Evolutionary conservation across 2,797 vertebrate genomes (phyloP).

Genomic region (Gymnoscopelus braueri): DNA sequence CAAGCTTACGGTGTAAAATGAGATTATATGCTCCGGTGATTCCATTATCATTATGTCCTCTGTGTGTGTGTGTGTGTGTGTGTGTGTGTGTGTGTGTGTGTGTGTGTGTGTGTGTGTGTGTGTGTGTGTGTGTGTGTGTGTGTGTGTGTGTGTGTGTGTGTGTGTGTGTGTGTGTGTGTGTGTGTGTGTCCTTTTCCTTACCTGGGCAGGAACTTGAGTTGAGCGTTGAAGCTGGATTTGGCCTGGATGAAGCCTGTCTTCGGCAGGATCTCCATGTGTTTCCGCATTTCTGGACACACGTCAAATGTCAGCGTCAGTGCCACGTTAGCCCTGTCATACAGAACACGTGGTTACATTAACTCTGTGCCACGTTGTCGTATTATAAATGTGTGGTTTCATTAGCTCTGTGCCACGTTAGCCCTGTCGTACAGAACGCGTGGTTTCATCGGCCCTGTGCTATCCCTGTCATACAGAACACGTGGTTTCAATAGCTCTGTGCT

Average conservation of each 20-base stretch:
- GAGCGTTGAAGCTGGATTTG: constrained; percentile 82
- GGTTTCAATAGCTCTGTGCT: no score
- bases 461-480: no score
- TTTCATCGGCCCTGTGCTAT: no score
- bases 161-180: constrained; percentile 10
- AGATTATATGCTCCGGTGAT: constrained; percentile 60
- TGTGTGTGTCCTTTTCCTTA: constrained; percentile 66
- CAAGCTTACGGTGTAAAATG: constrained; percentile 58
- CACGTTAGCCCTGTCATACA: constrained; percentile 82
- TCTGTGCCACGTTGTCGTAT: neutral
- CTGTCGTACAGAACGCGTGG: no score
- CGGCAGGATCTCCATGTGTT: constrained; percentile 90
- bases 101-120: neutral
- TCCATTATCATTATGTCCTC: constrained; percentile 59
- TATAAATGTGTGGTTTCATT: constrained; percentile 7
- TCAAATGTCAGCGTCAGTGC: constrained; percentile 86
- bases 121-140: neutral
- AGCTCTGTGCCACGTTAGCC: neutral
- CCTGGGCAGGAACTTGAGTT: constrained; percentile 93
- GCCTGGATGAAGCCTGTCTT: constrained; percentile 87
- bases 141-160: no score
- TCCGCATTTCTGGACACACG: constrained; percentile 86
- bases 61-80: constrained; percentile 13
- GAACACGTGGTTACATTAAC: constrained; percentile 27
- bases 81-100: constrained; percentile 14